Conservation (phyloP, 2,113 vertebrate species). For the Amphiprion ocellaris region DNA sequence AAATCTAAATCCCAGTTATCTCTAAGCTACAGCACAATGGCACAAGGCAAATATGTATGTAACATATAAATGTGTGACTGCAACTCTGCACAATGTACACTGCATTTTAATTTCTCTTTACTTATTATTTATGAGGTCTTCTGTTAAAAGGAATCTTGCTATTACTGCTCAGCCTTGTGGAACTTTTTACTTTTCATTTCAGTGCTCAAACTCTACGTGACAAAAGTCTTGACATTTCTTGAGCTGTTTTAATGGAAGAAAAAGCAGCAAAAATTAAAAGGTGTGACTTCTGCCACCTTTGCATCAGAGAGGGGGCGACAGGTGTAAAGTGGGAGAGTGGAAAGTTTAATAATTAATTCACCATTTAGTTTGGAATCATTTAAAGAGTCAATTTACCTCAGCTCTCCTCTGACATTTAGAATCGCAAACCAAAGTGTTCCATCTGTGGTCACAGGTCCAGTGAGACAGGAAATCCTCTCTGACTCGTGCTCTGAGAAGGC, state of each 20-base stretch:
- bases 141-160: too few species aligned
- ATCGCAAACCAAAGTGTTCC: slow-evolving; percentile 17
- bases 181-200: too few species aligned
- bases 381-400: not conserved
- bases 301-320: slow-evolving; percentile 1
- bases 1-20: too few species aligned
- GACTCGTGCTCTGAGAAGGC: not conserved
- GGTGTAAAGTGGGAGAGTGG: slow-evolving; percentile 58
- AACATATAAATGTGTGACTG: too few species aligned
- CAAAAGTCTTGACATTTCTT: too few species aligned
- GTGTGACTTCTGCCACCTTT: slow-evolving; percentile 28
- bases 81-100: too few species aligned
- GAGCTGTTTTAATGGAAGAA: not conserved
- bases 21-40: too few species aligned
- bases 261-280: slow-evolving; percentile 8
- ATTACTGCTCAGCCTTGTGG: too few species aligned
- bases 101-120: too few species aligned
- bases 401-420: slow-evolving; percentile 67
- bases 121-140: too few species aligned
- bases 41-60: too few species aligned
- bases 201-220: too few species aligned
- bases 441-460: slow-evolving; percentile 75
- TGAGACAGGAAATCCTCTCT: slow-evolving; percentile 77
- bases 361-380: not conserved
- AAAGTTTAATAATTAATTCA: slow-evolving; percentile 50